A percentile compares a stretch with the other conserved stretches of the same genome.
phyloP scores from a whole-genome alignment of 1,140 invertebrate species.

The Doryteuthis pealeii region DNA sequence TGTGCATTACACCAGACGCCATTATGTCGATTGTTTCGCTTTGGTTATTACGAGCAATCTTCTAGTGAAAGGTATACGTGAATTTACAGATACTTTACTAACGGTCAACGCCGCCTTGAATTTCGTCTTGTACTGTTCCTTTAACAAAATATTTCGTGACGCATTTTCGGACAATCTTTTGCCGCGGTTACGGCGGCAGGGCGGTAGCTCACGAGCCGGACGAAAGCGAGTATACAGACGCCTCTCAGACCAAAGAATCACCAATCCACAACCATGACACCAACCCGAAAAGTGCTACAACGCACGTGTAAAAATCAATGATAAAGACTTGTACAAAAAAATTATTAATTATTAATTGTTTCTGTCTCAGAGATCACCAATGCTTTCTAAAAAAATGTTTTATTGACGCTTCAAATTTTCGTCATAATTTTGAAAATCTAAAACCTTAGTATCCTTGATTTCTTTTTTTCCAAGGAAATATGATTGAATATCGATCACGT shows the following conservation, averaged over 20 bases:
- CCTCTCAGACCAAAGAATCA: slow-evolving; percentile 19
- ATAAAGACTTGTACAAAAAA: too few relatives aligned
- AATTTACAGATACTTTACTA: slow-evolving; percentile 76
- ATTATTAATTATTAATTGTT: too few relatives aligned
- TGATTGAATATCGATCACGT: too few relatives aligned
- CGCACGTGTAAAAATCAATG: not conserved
- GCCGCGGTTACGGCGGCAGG: not conserved
- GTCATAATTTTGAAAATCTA: too few relatives aligned
- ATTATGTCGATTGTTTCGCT: slow-evolving; percentile 62
- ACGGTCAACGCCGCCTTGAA: slow-evolving; percentile 73
- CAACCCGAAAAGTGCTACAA: not conserved
- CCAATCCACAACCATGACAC: not conserved
- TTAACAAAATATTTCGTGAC: slow-evolving; percentile 73
- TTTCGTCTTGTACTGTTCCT: slow-evolving; percentile 77
- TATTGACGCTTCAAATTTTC: too few relatives aligned
- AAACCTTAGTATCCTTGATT: too few relatives aligned
- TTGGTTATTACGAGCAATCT: slow-evolving; percentile 56
- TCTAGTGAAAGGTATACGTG: slow-evolving; percentile 66
- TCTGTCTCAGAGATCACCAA: too few relatives aligned
- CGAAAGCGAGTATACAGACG: slow-evolving; percentile 20
- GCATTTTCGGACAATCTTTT: slow-evolving; percentile 26
- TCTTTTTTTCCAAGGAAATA: too few relatives aligned
- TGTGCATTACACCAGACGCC: slow-evolving; percentile 75
- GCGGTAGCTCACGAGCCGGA: slow-evolving; percentile 29
- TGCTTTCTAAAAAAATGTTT: too few relatives aligned